phyloP scores from a whole-genome alignment of 2,888 invertebrate genomes.

The Himalopsyche tibetana region DNA sequence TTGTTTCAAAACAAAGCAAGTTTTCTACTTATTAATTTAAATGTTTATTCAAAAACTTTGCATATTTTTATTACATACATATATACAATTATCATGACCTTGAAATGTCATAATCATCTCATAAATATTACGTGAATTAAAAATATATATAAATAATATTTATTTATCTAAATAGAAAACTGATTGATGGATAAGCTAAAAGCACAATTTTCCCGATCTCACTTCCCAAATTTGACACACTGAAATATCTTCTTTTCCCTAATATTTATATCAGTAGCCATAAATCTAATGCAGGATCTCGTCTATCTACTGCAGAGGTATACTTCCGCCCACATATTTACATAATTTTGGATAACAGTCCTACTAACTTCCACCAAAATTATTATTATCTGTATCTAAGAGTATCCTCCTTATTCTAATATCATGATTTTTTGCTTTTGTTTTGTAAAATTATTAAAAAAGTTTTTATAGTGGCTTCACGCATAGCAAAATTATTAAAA shows the following conservation, averaged over 20 bases:
- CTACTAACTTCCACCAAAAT: slow-evolving; percentile 41
- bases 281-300: slow-evolving; percentile 40
- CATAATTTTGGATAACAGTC: slow-evolving; percentile 43
- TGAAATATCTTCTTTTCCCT: slow-evolving; percentile 32
- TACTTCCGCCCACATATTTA: slow-evolving; percentile 38
- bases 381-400: slow-evolving; percentile 43
- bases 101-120: too few species aligned
- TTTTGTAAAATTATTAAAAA: too few species aligned
- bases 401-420: slow-evolving; percentile 23
- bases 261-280: slow-evolving; percentile 40
- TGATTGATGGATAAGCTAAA: slow-evolving; percentile 11
- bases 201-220: slow-evolving; percentile 2
- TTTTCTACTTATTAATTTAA: too few species aligned
- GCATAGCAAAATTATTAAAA: too few species aligned
- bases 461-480: too few species aligned
- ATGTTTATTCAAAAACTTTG: too few species aligned
- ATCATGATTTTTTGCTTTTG: not conserved
- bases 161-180: slow-evolving; percentile 6
- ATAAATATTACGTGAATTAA: too few species aligned
- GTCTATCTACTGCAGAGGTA: slow-evolving; percentile 41
- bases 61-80: too few species aligned
- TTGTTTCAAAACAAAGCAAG: too few species aligned
- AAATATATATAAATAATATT: not conserved
- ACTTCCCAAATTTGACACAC: slow-evolving; percentile 36
- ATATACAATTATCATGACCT: too few species aligned